Base-by-base conservation (phyloP, 2,113 vertebrate genomes). In the Cyprichromis sp. region DNA sequence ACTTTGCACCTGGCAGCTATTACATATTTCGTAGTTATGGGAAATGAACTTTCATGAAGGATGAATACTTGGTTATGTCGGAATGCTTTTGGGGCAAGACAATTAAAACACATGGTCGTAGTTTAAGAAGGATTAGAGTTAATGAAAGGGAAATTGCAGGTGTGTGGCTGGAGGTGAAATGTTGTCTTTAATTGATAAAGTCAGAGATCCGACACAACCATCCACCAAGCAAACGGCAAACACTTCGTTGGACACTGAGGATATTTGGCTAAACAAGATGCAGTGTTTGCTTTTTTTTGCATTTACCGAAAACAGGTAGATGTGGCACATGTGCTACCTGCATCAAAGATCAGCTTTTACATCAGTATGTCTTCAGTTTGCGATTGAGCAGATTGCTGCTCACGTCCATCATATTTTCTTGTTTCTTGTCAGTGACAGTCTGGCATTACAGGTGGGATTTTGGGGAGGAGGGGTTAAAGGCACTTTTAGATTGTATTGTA, bases 371-470 rank as follows among this genome's bases (percentile, higher is more conserved):
- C 71, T 76, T 1, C 34, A 40, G 10, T 66, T 24, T 24, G 36
- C 4, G 13, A 24, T 8, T 54, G 12, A 80, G 1, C 79, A 55
- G 2, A 24, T 0, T 29, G 73, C 14, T 63, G n/a, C 55, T n/a
- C 31, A 3, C 4, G 4, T n/a, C n/a, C n/a, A n/a, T n/a, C n/a
- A n/a, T n/a, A n/a, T n/a, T n/a, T n/a, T n/a, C n/a, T n/a, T n/a
- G n/a, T n/a, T n/a, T n/a, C n/a, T n/a, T n/a, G n/a, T 50, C 8
- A 24, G 53, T 53, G 88, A 80, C 66, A 63, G 76, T 61, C 24
- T 21, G 53, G 45, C 3, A 19, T 86, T 40, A 36, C 24, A 80
- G 31, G 78, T 83, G 68, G 29, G 63, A 83, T 88, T 86, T 81
- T 7, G 13, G 34, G 6, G 26, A 38, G 8, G 84, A 83, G 36